Percentiles rank a stretch among this genome's conserved stretches.
phyloP scores from a whole-genome alignment of 2,888 invertebrate species.

The Linnaemya tessellans region DNA sequence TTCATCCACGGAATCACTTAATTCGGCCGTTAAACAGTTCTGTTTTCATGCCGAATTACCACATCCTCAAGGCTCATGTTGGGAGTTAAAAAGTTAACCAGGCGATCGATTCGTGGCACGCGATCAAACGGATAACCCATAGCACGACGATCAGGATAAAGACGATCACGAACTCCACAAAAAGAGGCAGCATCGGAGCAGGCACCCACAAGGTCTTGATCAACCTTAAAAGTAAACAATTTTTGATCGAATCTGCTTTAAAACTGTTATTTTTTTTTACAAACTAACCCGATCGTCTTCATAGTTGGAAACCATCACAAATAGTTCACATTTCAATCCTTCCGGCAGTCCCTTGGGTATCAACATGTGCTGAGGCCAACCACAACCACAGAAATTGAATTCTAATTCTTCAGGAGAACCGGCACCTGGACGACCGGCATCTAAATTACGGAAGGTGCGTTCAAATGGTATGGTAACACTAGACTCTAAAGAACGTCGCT shows the following conservation, averaged over 20 bases:
- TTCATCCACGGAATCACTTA: background rate
- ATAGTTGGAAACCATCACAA: conserved; percentile 91
- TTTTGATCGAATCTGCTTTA: background rate
- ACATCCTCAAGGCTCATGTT: conserved; percentile 89
- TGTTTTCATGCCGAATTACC: conserved; percentile 84
- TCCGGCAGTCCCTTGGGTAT: conserved; percentile 88
- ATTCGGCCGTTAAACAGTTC: conserved; percentile 33
- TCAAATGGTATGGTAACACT: conserved; percentile 93
- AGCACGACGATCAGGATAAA: conserved; percentile 90
- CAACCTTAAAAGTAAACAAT: conserved; percentile 75
- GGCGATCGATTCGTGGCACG: conserved; percentile 85
- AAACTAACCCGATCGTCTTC: conserved; percentile 84
- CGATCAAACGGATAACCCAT: conserved; percentile 96
- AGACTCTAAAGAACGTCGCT: conserved; percentile 87
- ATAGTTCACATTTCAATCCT: conserved; percentile 88
- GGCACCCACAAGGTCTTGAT: conserved; percentile 82
- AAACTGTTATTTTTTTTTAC: background rate
- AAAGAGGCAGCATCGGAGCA: conserved; percentile 91
- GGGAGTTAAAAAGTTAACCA: conserved; percentile 88
- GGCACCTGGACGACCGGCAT: conserved; percentile 85
- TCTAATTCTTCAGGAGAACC: conserved; percentile 84
- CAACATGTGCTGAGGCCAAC: conserved; percentile 93
- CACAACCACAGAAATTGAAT: conserved; percentile 94
- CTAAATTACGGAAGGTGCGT: conserved; percentile 89
- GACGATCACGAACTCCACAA: conserved; percentile 90